Percentiles rank a stretch among this genome's conserved stretches.
phyloP scores from a whole-genome alignment of 2,888 invertebrate genomes.

The Phortica magna region DNA sequence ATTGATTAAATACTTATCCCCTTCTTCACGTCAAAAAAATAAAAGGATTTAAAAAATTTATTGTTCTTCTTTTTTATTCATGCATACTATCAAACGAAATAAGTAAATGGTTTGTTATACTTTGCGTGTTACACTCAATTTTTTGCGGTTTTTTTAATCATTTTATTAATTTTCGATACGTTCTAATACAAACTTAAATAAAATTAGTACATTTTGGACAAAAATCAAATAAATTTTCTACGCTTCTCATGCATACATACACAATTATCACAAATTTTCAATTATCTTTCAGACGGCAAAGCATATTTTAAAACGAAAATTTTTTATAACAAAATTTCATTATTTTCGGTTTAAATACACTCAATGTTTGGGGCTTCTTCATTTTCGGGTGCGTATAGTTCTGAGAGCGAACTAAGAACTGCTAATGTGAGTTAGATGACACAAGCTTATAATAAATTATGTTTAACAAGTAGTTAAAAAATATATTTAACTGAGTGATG shows the following conservation, averaged over 20 bases:
- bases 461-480: not conserved
- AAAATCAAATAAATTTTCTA: not conserved
- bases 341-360: not conserved
- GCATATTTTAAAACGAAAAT: not conserved
- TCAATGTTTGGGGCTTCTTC: not conserved
- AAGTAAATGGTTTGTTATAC: not conserved
- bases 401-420: not conserved
- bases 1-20: too few species aligned
- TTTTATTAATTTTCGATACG: not conserved
- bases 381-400: too few species aligned
- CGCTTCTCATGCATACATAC: not conserved
- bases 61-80: too few species aligned
- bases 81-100: not conserved
- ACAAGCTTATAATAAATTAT: slow-evolving; percentile 13
- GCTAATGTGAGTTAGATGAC: not conserved
- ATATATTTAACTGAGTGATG: not conserved
- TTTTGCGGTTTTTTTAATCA: not conserved
- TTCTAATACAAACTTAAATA: not conserved
- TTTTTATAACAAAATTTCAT: not conserved
- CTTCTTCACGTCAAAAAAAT: too few species aligned
- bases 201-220: not conserved
- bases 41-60: too few species aligned
- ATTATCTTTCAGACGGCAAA: not conserved
- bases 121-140: not conserved
- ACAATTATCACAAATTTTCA: not conserved